Evolutionary conservation across 37 sponge, comb jelly and placozoan genomes (phyloP), one percentile per base, ranked within the genome.

Genomic region (Petrosia ficiformis): DNA sequence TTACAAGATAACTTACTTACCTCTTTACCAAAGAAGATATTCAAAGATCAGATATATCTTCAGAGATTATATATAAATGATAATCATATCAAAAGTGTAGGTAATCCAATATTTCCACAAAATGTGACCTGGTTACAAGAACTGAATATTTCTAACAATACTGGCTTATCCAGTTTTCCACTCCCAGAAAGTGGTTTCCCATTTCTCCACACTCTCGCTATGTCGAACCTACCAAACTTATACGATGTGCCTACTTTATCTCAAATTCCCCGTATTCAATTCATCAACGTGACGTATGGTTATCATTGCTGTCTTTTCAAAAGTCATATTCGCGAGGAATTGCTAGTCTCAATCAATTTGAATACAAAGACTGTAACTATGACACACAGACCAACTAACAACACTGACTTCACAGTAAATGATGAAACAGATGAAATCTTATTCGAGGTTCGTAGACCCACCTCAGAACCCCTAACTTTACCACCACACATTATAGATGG

Each of bases 221-320:
- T 90, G 41, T 57, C 8, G 10, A 74, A 74, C 57, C 42, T 79
- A 63, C 74, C 57, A 29, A 0, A 48, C 48, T 58, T 81, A 3
- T 40, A 57, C 35, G 59, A 77, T n/a, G 87, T 72, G 39, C 87
- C 77, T 0, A 71, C 25, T 24, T 35, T 3, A 0, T 22, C 11
- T 39, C 38, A 54, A 1, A 57, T 59, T 31, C 78, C 72, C 10
- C 2, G 28, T 0, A 26, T 68, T 0, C 43, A 75, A 39, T 44
- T 34, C 25, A 14, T 80, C 6, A 11, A 75, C 35, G 82, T 67
- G 37, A 85, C 91, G 4, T 90, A 90, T 74, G 29, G 78, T 40
- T 85, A 85, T 63, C 87, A 85, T 72, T 90, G 91, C 66, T 90
- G 91, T 56, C 56, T 82, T 4, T 90, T 82, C 78, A 0, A 68